These are phyloP conservation scores for Cacoxenus indagator DNA, from an alignment of 2,888 invertebrate species.

Conservation along the genomic window DNA sequence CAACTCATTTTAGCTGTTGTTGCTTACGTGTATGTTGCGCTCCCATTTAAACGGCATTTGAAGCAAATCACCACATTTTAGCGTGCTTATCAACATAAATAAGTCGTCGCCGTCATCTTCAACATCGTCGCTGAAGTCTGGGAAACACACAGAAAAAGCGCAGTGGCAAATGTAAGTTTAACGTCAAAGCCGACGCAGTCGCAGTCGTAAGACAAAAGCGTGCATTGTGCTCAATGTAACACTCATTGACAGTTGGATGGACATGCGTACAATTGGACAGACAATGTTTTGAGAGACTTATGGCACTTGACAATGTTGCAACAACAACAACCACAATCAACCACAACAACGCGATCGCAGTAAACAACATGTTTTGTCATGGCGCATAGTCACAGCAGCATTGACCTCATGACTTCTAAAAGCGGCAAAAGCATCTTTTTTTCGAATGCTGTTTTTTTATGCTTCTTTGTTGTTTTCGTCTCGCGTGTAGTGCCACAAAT, in stretches of 20 bases:
- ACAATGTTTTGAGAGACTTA: conserved; percentile 41
- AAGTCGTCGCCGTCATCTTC: background rate
- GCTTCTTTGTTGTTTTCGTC: conserved; percentile 34
- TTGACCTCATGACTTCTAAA: conserved; percentile 67
- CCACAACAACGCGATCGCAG: conserved; percentile 26
- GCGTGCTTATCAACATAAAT: conserved; percentile 11
- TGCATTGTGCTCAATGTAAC: conserved; percentile 19
- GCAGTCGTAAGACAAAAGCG: conserved; percentile 11
- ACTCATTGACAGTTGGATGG: conserved; percentile 21
- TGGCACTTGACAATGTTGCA: conserved; percentile 38
- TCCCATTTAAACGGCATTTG: conserved; percentile 4
- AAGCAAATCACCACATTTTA: background rate
- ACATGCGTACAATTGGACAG: background rate
- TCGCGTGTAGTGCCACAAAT: conserved; percentile 50
- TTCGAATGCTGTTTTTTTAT: conserved; percentile 50
- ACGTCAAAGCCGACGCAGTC: background rate
- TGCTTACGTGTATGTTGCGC: background rate
- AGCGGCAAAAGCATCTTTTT: conserved; percentile 67
- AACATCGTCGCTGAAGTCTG: no score
- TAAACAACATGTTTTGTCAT: conserved; percentile 39
- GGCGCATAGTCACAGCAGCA: conserved; percentile 48
- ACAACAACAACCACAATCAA: conserved; percentile 50
- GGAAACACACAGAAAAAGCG: background rate
- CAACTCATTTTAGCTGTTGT: background rate
- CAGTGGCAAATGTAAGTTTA: background rate